A percentile compares a stretch with the other conserved stretches of the same genome.
These are phyloP conservation scores for Orchestes rusci DNA, from an alignment of 2,888 invertebrate species.

Conservation along the genomic window DNA sequence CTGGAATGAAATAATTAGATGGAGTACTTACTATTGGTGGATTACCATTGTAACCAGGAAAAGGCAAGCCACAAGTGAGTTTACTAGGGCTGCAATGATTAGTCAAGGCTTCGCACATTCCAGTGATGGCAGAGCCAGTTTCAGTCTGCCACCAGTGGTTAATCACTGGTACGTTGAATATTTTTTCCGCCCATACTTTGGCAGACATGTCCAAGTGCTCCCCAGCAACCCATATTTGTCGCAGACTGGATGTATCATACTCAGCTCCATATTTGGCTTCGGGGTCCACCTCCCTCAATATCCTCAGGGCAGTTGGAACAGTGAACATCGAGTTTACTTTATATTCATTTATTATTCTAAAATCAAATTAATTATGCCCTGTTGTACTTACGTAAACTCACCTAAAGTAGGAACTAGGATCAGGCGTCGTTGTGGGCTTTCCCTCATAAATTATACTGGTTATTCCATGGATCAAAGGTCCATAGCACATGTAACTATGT, in stretches of 20 bases:
- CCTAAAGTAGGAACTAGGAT: conserved; percentile 88
- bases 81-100: conserved; percentile 55
- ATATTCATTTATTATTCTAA: conserved; percentile 80
- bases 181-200: conserved; percentile 65
- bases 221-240: conserved; percentile 70
- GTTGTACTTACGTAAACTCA: conserved; percentile 34
- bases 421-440: conserved; percentile 91
- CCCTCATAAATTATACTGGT: conserved; percentile 86
- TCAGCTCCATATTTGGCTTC: conserved; percentile 58
- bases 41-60: conserved; percentile 81
- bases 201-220: conserved; percentile 93
- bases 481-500: conserved; percentile 92
- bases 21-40: conserved; percentile 27
- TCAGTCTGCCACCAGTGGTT: conserved; percentile 99
- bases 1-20: conserved; percentile 33
- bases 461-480: conserved; percentile 72
- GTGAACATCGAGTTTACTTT: conserved; percentile 79
- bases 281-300: conserved; percentile 76
- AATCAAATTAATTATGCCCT: conserved; percentile 15
- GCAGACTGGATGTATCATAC: conserved; percentile 64
- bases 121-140: conserved; percentile 84
- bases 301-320: conserved; percentile 85
- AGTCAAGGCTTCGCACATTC: conserved; percentile 70
- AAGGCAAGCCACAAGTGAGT: conserved; percentile 69
- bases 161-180: conserved; percentile 67